Percentiles rank a stretch among this genome's conserved stretches.
These are phyloP conservation scores for Hemistola chrysoprasaria DNA, from an alignment of 2,888 invertebrate genomes.

Conservation along the genomic window DNA sequence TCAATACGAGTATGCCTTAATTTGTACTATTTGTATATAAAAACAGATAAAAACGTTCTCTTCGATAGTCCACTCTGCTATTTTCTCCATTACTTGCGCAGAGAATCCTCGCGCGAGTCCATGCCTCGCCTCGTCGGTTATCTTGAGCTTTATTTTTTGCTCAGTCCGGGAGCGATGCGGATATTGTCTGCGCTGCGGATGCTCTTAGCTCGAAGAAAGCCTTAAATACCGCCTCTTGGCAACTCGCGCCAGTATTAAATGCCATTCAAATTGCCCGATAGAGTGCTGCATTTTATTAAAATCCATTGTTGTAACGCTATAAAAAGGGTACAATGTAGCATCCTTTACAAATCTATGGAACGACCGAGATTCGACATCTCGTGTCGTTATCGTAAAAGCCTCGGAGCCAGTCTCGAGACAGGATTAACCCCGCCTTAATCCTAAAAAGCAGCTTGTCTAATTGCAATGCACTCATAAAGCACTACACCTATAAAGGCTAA, in stretches of 20 bases:
- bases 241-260: constrained; percentile 18
- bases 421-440: constrained; percentile 59
- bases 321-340: constrained; percentile 16
- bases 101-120: constrained; percentile 15
- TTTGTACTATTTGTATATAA: no score
- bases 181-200: constrained; percentile 46
- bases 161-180: constrained; percentile 35
- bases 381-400: constrained; percentile 63
- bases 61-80: not conserved
- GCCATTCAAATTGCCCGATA: constrained; percentile 30
- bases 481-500: constrained; percentile 79
- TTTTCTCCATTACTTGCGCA: constrained; percentile 1
- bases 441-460: constrained; percentile 75
- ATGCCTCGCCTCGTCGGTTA: constrained; percentile 31
- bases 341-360: no score
- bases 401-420: constrained; percentile 42
- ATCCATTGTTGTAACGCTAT: constrained; percentile 12
- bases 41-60: no score
- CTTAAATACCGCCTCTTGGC: constrained; percentile 38
- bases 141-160: constrained; percentile 46
- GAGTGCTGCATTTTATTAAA: constrained; percentile 25
- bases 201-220: constrained; percentile 43
- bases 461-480: constrained; percentile 73
- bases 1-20: no score
- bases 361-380: constrained; percentile 49